Evolutionary conservation across 2,888 invertebrate genomes (phyloP).

Genomic region (Lypha dubia): DNA sequence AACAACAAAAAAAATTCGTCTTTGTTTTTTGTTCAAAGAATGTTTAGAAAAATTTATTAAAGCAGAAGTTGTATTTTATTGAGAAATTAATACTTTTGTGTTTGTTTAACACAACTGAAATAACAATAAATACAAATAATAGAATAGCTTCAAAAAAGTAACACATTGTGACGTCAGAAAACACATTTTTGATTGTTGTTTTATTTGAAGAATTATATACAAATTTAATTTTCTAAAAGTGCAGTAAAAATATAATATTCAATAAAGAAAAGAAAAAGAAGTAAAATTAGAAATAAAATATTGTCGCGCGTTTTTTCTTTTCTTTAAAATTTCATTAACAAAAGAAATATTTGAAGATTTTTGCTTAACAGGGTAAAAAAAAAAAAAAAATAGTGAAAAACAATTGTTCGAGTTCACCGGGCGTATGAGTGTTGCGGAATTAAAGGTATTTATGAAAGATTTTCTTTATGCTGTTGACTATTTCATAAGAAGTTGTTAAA

Average conservation of each 20-base stretch:
- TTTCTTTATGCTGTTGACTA: constrained; percentile 1
- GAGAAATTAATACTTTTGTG: constrained; percentile 30
- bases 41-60: constrained; percentile 29
- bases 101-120: background rate
- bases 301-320: constrained; percentile 49
- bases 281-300: background rate
- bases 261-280: background rate
- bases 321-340: constrained; percentile 14
- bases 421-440: constrained; percentile 68
- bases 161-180: constrained; percentile 39
- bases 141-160: constrained; percentile 8
- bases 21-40: constrained; percentile 25
- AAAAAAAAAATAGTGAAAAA: no score
- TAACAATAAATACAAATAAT: constrained; percentile 19
- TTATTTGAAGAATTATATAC: background rate
- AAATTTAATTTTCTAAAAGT: background rate
- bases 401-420: background rate
- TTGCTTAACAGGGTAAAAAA: background rate
- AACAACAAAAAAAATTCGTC: constrained; percentile 14
- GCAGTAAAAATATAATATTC: background rate
- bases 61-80: constrained; percentile 21
- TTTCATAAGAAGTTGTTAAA: no score
- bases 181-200: background rate
- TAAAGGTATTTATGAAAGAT: constrained; percentile 50
- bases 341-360: constrained; percentile 6